phyloP scores from a whole-genome alignment of 2,888 invertebrate species.

The Carterocephalus palaemon region DNA sequence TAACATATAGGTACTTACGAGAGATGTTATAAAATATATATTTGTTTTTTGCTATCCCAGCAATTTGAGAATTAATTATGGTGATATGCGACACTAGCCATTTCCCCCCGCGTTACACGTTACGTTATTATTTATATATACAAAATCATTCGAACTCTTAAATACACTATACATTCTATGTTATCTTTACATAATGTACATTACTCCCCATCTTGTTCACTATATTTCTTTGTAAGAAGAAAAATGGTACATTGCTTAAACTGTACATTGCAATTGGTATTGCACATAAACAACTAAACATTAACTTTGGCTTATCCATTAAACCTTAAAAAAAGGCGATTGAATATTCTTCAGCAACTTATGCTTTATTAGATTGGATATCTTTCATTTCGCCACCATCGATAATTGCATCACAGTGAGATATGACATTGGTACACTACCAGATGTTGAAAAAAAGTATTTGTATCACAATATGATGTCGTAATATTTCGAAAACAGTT shows the following conservation, averaged over 20 bases:
- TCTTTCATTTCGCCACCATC: constrained; percentile 17
- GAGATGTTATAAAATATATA: constrained; percentile 20
- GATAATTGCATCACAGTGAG: constrained; percentile 26
- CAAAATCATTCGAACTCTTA: constrained; percentile 52
- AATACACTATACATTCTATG: constrained; percentile 63
- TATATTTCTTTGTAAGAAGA: constrained; percentile 50
- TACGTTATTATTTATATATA: constrained; percentile 49
- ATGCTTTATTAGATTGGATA: constrained; percentile 24
- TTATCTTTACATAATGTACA: constrained; percentile 75
- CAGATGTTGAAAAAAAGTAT: too few species aligned
- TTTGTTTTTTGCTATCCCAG: constrained; percentile 22
- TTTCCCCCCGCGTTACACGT: constrained; percentile 46
- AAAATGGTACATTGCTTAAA: constrained; percentile 56
- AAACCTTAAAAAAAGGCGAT: constrained; percentile 49
- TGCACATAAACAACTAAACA: constrained; percentile 73
- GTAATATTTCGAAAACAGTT: too few species aligned
- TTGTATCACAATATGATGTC: too few species aligned
- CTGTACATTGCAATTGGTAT: constrained; percentile 76
- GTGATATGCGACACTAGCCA: constrained; percentile 51
- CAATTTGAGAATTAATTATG: constrained; percentile 38
- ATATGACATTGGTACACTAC: constrained; percentile 23
- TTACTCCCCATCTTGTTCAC: constrained; percentile 53
- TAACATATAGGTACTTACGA: constrained; percentile 36
- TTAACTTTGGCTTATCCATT: constrained; percentile 77
- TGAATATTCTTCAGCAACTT: constrained; percentile 39